A percentile compares a stretch with the other conserved stretches of the same genome.
phyloP scores from a whole-genome alignment of 2,888 invertebrate species.

The Spilarctia lutea region DNA sequence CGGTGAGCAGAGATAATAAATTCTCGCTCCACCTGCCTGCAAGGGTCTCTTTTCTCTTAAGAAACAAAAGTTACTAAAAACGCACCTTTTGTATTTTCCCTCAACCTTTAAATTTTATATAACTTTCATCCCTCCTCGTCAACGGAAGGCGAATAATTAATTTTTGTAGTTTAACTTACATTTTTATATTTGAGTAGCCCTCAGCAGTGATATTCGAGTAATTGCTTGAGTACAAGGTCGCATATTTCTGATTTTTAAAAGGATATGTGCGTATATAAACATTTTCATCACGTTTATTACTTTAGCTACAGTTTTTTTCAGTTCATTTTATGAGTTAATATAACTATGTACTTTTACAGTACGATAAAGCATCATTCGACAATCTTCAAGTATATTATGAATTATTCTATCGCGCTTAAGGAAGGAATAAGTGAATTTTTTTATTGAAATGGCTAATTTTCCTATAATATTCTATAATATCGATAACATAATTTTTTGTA shows the following conservation, averaged over 20 bases:
- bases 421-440: background rate
- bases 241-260: background rate
- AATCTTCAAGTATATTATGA: background rate
- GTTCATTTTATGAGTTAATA: background rate
- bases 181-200: conserved; percentile 16
- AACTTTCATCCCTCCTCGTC: conserved; percentile 44
- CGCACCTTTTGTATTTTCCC: conserved; percentile 52
- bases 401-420: background rate
- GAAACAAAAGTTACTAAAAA: conserved; percentile 62
- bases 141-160: conserved; percentile 32
- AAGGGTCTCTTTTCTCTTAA: conserved; percentile 63
- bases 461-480: background rate
- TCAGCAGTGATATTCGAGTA: background rate
- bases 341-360: background rate
- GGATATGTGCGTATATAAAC: background rate
- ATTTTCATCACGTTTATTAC: background rate
- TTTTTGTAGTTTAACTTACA: conserved; percentile 38
- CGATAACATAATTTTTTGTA: background rate
- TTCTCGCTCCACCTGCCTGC: conserved; percentile 57
- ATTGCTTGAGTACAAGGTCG: background rate
- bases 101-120: conserved; percentile 48
- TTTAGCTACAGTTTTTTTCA: background rate
- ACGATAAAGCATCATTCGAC: background rate
- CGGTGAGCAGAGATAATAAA: conserved; percentile 58
- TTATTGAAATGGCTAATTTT: background rate